Conservation (phyloP, 92 coral and sea anemone genomes). For the Phenganax marumi region DNA sequence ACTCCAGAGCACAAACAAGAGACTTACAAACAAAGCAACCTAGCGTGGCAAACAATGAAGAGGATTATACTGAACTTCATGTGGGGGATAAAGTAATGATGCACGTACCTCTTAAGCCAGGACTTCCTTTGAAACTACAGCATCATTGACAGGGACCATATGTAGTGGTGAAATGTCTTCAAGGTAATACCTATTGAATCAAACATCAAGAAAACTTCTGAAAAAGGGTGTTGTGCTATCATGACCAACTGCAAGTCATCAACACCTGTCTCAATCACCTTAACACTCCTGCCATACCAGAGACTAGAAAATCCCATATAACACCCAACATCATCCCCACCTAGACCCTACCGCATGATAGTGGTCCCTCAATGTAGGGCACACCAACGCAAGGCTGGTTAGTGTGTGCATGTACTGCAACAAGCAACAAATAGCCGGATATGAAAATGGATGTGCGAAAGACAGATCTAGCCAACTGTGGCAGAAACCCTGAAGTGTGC, state of each 20-base stretch:
- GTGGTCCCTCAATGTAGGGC: neutral
- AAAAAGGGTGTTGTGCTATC: constrained; percentile 43
- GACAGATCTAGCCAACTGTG: neutral
- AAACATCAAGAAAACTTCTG: constrained; percentile 42
- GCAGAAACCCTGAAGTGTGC: neutral
- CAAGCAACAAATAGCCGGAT: neutral
- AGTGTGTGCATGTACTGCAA: neutral
- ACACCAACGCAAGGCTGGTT: neutral
- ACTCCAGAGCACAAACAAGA: constrained; percentile 12
- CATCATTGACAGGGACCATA: constrained; percentile 50
- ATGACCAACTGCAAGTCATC: constrained; percentile 53
- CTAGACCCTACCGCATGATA: neutral
- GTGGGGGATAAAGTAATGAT: constrained; percentile 53
- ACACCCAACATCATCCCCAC: neutral
- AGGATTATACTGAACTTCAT: constrained; percentile 5
- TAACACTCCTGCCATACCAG: neutral
- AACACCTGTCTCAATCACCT: constrained; percentile 8
- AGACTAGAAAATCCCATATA: neutral
- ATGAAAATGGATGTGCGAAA: neutral
- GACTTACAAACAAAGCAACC: constrained; percentile 28
- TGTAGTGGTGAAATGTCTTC: constrained; percentile 51
- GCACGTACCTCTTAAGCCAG: constrained; percentile 49
- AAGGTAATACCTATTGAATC: constrained; percentile 50
- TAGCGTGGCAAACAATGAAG: constrained; percentile 16
- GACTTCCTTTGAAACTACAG: constrained; percentile 47